These are phyloP conservation scores for Pachliopta kotzebuea DNA, from an alignment of 2,888 invertebrate genomes.

Conservation along the genomic window DNA sequence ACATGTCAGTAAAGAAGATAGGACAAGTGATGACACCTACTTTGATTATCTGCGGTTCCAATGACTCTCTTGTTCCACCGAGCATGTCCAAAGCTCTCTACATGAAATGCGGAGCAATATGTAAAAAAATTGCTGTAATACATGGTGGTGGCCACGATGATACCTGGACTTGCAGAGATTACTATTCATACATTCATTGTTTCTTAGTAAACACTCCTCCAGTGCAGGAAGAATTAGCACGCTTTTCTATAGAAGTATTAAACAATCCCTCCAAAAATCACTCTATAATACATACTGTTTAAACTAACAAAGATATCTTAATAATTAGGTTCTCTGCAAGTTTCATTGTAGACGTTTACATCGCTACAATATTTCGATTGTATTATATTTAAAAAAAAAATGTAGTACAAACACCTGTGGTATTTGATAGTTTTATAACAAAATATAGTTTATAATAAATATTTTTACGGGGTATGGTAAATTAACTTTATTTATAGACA, in stretches of 20 bases:
- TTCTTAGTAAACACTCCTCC: slow-evolving; percentile 68
- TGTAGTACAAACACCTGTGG: slow-evolving; percentile 24
- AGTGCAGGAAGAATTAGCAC: slow-evolving; percentile 50
- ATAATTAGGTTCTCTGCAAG: slow-evolving; percentile 3
- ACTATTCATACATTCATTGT: slow-evolving; percentile 81
- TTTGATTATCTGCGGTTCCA: slow-evolving; percentile 92
- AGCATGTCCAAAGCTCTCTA: slow-evolving; percentile 93
- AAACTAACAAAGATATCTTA: slow-evolving; percentile 26
- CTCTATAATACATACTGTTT: slow-evolving; percentile 56
- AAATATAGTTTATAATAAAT: slow-evolving; percentile 4
- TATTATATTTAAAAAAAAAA: background rate
- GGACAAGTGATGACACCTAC: slow-evolving; percentile 87
- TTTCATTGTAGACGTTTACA: slow-evolving; percentile 1
- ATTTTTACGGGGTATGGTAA: slow-evolving; percentile 10
- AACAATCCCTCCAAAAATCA: slow-evolving; percentile 41
- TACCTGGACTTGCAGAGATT: slow-evolving; percentile 94
- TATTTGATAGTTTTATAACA: slow-evolving; percentile 9
- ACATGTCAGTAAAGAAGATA: slow-evolving; percentile 87
- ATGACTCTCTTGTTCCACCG: slow-evolving; percentile 94
- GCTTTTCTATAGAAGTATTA: slow-evolving; percentile 49
- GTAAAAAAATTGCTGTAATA: slow-evolving; percentile 89
- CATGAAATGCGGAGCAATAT: slow-evolving; percentile 85
- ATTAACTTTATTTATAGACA: slow-evolving; percentile 1
- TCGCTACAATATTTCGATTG: background rate
- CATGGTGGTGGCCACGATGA: slow-evolving; percentile 95